Evolutionary conservation across 2,797 vertebrate genomes (phyloP), one percentile per base, ranked within the genome.

Genomic region (Dendrocincla tyrannina): DNA sequence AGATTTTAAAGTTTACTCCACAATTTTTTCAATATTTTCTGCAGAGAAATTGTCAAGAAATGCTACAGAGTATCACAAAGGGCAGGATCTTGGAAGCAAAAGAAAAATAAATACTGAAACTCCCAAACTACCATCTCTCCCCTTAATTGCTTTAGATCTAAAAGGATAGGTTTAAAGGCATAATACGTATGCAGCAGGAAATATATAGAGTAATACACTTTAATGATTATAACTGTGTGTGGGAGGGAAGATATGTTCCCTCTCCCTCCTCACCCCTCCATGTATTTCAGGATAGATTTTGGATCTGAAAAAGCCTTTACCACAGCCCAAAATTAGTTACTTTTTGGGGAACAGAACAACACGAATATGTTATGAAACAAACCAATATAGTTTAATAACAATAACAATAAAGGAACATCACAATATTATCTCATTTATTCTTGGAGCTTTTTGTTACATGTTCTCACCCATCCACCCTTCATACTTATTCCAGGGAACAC

Each of bases 221-320:
- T 15, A 47, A 37, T 55, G 33, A n/a, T 60, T 64, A 17, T 16
- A 73, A 76, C 1, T 46, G 22, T 5, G 6, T 19, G 1, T 4
- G 1, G 5, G 1, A 5, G 17, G n/a, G 13, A 62, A 73, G 8
- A 46, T 6, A 39, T 5, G 1, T 22, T 53, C 5, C 27, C 5
- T 32, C 12, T n/a, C 11, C 22, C 11, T 17, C 46, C 23, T 23
- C 23, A 6, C 42, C 14, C 4, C 15, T 1, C 3, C 14, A 8
- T 17, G 11, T 5, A 27, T 63, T 74, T 85, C 72, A 68, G 22
- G 33, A 17, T 84, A 73, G 13, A 91, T 63, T 94, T 88, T 5
- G 8, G 52, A 47, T 19, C 19, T 73, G 20, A 72, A 75, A 49
- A 28, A 59, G 37, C 4, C 16, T 39, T 79, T 69, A 69, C 62